Evolutionary conservation across 2,113 vertebrate species (phyloP).

Genomic region (Phodopus roborovskii): DNA sequence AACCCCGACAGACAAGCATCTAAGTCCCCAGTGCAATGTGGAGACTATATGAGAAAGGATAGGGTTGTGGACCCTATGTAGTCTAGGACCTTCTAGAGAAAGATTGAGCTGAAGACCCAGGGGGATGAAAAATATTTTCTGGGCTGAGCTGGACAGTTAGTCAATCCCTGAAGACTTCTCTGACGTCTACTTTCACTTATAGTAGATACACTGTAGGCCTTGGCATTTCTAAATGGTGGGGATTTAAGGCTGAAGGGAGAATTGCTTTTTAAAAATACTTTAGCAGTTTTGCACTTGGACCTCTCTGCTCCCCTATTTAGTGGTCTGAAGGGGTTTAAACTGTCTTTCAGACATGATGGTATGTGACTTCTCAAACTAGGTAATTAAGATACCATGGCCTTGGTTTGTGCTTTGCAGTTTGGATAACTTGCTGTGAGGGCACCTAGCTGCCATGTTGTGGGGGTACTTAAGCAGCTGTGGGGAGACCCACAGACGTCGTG

Average conservation of each 20-base stretch:
- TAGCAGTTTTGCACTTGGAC: neutral
- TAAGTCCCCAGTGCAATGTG: neutral
- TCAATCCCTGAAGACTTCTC: neutral
- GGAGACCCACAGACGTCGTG: neutral
- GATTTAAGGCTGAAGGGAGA: neutral
- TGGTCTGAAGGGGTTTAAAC: neutral
- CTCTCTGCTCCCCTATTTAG: neutral
- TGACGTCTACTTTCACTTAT: neutral
- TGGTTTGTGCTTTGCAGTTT: neutral
- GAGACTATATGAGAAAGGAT: neutral
- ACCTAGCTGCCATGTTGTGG: neutral
- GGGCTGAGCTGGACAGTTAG: neutral
- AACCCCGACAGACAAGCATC: neutral
- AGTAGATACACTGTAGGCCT: no score
- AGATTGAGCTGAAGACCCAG: neutral
- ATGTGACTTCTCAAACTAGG: neutral
- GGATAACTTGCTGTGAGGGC: neutral
- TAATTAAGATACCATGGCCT: neutral
- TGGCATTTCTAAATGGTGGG: neutral
- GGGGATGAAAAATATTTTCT: neutral
- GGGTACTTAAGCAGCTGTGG: neutral
- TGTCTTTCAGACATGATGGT: neutral
- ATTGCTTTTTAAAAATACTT: neutral
- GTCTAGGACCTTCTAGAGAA: neutral
- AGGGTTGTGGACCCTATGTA: neutral